Evolutionary conservation across 2,113 vertebrate genomes (phyloP).

Genomic region (Labeo catla): DNA sequence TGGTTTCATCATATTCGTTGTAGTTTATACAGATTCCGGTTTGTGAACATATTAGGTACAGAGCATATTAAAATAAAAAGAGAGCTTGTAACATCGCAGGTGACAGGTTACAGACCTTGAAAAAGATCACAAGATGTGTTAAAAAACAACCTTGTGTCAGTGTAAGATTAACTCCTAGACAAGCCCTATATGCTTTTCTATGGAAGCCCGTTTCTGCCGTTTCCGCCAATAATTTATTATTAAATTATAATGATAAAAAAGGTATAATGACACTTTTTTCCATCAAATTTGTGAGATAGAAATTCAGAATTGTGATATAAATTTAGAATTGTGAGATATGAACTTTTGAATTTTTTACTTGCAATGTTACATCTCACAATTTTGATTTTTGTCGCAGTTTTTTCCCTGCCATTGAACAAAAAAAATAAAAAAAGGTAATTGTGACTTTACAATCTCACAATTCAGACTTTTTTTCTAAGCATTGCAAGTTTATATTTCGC

Average conservation of each 20-base stretch:
- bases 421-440: too few relatives aligned
- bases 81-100: not conserved
- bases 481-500: too few relatives aligned
- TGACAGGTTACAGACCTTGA: constrained; percentile 19
- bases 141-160: constrained; percentile 37
- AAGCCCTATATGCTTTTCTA: not conserved
- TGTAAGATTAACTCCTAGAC: constrained; percentile 47
- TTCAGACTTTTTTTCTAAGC: too few relatives aligned
- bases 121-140: constrained; percentile 55
- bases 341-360: not conserved
- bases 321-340: not conserved
- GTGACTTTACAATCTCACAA: too few relatives aligned
- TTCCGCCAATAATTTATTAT: too few relatives aligned
- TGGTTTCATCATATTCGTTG: not conserved
- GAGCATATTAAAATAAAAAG: not conserved
- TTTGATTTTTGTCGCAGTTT: too few relatives aligned
- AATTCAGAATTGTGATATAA: not conserved
- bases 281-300: not conserved
- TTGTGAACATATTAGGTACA: not conserved
- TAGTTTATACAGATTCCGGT: too few relatives aligned
- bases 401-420: too few relatives aligned
- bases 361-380: not conserved
- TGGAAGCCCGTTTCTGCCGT: not conserved
- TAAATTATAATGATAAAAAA: too few relatives aligned
- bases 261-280: too few relatives aligned